Conservation (phyloP, 2,797 vertebrate genomes). For the Echeneis naucrates region DNA sequence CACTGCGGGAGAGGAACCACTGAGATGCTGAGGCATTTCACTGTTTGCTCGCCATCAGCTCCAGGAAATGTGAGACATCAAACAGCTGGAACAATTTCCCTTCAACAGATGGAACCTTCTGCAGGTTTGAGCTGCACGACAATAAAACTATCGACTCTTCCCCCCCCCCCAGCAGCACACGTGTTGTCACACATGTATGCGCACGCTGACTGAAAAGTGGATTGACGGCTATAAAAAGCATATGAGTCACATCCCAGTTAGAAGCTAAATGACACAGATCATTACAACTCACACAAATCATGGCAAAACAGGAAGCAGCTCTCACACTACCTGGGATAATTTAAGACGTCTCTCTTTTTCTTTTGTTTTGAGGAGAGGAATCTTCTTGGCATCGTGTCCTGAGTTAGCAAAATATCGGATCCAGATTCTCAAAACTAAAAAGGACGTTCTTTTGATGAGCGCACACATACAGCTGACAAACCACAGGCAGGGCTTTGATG, state of each 20-base stretch:
- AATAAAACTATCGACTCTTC: conserved; percentile 55
- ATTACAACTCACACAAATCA: conserved; percentile 71
- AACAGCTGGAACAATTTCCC: background rate
- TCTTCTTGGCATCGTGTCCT: background rate
- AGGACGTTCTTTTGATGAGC: background rate
- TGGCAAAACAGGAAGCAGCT: conserved; percentile 49
- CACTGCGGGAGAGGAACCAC: conserved; percentile 42
- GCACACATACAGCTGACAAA: background rate
- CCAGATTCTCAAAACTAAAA: background rate
- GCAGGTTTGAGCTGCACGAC: conserved; percentile 39
- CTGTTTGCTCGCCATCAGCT: conserved; percentile 1
- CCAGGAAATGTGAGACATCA: background rate
- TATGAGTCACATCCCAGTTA: conserved; percentile 77
- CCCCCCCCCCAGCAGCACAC: conserved; percentile 46
- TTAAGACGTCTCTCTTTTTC: conserved; percentile 32
- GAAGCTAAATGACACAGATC: conserved; percentile 78
- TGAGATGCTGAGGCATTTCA: conserved; percentile 20
- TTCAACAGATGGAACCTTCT: too few relatives aligned
- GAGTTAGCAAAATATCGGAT: conserved; percentile 32
- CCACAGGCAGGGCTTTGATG: conserved; percentile 53
- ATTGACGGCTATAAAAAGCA: conserved; percentile 78
- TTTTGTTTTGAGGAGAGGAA: conserved; percentile 13
- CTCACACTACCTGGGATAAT: conserved; percentile 60
- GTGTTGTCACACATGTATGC: conserved; percentile 24
- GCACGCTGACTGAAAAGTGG: conserved; percentile 51